phyloP scores from a whole-genome alignment of 2,113 vertebrate genomes.

The Mandrillus leucophaeus region DNA sequence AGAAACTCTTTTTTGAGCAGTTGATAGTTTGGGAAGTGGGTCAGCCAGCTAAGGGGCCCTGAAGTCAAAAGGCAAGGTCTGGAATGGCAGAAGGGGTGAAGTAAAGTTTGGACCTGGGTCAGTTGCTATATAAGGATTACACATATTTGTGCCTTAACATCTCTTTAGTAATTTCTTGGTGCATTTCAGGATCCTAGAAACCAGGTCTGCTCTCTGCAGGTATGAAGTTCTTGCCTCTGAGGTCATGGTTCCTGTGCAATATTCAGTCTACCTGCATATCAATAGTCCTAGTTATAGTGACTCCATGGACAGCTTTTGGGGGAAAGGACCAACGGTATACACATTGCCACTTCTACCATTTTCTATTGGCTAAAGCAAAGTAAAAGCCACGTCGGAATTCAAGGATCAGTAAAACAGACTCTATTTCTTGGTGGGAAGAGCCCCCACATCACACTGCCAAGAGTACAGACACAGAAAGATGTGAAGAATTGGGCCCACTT shows the following conservation, averaged over 20 bases:
- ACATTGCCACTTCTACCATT: background rate
- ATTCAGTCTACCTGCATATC: background rate
- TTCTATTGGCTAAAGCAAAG: background rate
- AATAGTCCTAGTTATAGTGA: background rate
- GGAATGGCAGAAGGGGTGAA: background rate
- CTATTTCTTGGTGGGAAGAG: background rate
- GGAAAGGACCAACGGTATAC: no score
- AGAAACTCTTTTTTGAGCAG: background rate
- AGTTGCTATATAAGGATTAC: background rate
- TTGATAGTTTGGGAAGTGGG: conserved; percentile 33
- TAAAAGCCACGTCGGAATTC: background rate
- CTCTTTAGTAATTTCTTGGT: background rate
- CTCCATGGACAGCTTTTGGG: background rate
- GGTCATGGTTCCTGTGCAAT: background rate
- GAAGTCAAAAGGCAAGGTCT: background rate
- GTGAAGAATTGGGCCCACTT: background rate
- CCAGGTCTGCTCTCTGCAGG: background rate
- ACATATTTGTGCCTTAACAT: background rate
- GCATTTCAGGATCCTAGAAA: background rate
- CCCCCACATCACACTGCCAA: background rate
- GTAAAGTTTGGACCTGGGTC: background rate
- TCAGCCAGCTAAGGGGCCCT: background rate
- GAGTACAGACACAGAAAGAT: background rate
- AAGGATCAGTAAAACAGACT: background rate
- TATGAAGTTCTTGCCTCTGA: background rate